These are phyloP conservation scores for Phalacrocorax brasilianus DNA, from an alignment of 2,113 vertebrate genomes.

Conservation along the genomic window DNA sequence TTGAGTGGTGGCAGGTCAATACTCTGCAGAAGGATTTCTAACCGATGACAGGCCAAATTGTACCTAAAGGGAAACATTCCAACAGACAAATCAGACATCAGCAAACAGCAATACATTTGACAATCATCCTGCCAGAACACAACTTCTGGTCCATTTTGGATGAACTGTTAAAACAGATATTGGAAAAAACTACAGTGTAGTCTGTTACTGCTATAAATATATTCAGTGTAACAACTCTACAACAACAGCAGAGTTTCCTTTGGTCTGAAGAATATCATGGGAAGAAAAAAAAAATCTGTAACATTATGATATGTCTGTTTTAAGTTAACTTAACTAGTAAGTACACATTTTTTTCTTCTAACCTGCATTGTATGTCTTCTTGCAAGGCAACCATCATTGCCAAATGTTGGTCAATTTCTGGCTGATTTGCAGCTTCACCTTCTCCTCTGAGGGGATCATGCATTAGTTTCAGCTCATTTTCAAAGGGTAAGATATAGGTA, in stretches of 20 bases:
- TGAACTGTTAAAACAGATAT: background rate
- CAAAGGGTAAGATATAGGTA: slow-evolving; percentile 96
- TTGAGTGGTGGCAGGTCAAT: slow-evolving; percentile 97
- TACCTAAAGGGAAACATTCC: slow-evolving; percentile 78
- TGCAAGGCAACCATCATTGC: slow-evolving; percentile 97
- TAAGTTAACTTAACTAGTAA: background rate
- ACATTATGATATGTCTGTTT: background rate
- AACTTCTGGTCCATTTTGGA: background rate
- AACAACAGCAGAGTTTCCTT: background rate
- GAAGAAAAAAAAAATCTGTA: background rate
- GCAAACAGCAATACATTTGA: background rate
- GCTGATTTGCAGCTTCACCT: slow-evolving; percentile 87
- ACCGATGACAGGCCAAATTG: slow-evolving; percentile 95
- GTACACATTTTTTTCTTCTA: background rate
- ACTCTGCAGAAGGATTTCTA: slow-evolving; percentile 96
- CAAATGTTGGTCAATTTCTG: slow-evolving; percentile 95
- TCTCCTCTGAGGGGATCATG: slow-evolving; percentile 93
- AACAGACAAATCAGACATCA: background rate
- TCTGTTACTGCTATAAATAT: background rate
- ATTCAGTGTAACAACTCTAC: background rate
- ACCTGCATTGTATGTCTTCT: slow-evolving; percentile 99
- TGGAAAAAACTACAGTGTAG: background rate
- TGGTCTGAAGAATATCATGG: background rate
- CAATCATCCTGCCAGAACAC: background rate
- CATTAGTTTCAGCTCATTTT: slow-evolving; percentile 95